Percentiles rank a stretch among this genome's conserved stretches.
phyloP scores from a whole-genome alignment of 2,113 vertebrate species.

The Myotis brandtii region DNA sequence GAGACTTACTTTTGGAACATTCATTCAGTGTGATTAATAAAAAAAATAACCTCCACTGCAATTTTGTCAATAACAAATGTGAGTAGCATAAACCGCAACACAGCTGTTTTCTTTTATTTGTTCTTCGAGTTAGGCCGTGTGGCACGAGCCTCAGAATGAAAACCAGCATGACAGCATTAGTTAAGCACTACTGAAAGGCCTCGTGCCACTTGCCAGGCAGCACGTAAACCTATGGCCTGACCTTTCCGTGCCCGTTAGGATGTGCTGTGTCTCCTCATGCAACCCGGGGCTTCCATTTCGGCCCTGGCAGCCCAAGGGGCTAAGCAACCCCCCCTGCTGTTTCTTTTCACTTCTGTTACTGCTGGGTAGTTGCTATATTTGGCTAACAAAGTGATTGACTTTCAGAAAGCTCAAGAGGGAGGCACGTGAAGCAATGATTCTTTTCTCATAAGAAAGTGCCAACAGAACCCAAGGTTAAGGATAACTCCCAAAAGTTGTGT shows the following conservation, averaged over 20 bases:
- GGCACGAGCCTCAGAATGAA: conserved; percentile 35
- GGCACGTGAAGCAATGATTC: not conserved
- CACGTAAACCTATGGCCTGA: not conserved
- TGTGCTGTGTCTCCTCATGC: not conserved
- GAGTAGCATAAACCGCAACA: not conserved
- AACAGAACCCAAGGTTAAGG: not conserved
- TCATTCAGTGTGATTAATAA: conserved; percentile 59
- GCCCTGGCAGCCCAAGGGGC: not conserved
- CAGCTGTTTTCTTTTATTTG: conserved; percentile 67
- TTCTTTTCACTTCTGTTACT: conserved; percentile 23
- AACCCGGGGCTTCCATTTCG: not conserved
- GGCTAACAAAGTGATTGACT: not conserved
- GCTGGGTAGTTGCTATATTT: not conserved
- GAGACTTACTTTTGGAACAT: conserved; percentile 52
- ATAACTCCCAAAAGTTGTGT: not conserved
- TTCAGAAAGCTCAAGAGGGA: conserved; percentile 15
- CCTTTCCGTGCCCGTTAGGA: conserved; percentile 34
- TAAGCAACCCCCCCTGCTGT: not conserved
- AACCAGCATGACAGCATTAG: not conserved
- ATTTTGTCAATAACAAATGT: conserved; percentile 58
- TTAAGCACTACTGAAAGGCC: conserved; percentile 31
- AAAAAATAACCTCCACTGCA: conserved; percentile 53
- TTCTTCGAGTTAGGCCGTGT: conserved; percentile 49
- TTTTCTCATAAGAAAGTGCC: conserved; percentile 30
- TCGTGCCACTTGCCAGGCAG: conserved; percentile 32